Base-by-base conservation (phyloP, 2,888 invertebrate species). In the Cryptocephalus moraei region DNA sequence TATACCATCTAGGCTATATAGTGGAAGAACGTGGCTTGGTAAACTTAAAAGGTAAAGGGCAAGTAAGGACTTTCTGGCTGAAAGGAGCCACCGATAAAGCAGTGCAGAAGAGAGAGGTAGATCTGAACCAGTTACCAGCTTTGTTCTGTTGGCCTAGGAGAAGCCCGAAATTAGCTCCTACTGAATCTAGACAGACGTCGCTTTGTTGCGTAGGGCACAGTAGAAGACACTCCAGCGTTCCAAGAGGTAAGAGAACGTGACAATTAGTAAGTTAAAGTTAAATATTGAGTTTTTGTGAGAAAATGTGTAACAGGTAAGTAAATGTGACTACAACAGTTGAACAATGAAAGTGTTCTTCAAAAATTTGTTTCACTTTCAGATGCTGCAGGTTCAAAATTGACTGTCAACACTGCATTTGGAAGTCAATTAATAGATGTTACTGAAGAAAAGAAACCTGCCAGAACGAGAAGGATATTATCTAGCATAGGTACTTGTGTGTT, bases 1-100 rank as follows among this genome's bases (percentile, higher is more conserved):
- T 22, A 4, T 22, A 4, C 2, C 9, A 42, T 6, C 22, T 22
- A 22, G 22, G 52, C 8, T 92, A 91, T 63, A 67, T 83, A 32
- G 81, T 86, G 9, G 87, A 89, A 67, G 86, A 89, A 32, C 75
- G 92, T 4, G 92, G 92, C 32, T 65, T 83, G 39, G 86, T 92
- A 44, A 77, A 81, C 50, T 85, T 92, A 78, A 92, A 93, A 68
- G 92, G 92, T 14, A 93, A 92, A 67, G 92, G 92, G 32, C 76
- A 85, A 67, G 80, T 88, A 0, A 75, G 76, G 60, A 89, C 89
- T 0, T 87, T 80, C 62, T 89, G 89, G 89, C 71, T 89, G 48
- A 70, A 78, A 1, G 84, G 84, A 33, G 89, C 90, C 9, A 86
- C 83, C 2, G 90, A 90, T 51, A 81, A 81, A 55, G 90, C 91